Base-by-base conservation (phyloP, 2,797 vertebrate species). In the Pagetopsis macropterus region DNA sequence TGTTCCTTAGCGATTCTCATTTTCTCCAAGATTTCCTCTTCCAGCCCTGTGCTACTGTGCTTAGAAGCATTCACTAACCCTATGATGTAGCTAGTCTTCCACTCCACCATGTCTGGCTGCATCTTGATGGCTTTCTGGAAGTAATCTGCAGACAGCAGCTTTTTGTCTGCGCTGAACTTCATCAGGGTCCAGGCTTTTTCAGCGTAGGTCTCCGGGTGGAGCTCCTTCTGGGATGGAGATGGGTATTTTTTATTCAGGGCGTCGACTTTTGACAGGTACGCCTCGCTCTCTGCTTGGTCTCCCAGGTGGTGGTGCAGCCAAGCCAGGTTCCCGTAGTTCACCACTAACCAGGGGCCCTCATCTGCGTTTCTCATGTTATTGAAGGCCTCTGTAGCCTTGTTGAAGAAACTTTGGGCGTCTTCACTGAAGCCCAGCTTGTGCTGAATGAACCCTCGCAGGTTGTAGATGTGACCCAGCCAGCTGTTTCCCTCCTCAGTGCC, bases 111-210 rank as follows among this genome's bases (percentile, higher is more conserved):
- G 27, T 85, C 88, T 0, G 90, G 91, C 65, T 91, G 85, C 87
- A 90, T 88, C 81, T 75, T 60, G 59, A 91, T 82, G 19, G 91
- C 91, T 73, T 40, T 88, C 72, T 87, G 76, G 59, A 92, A 92
- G 46, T 51, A 81, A 4, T 85, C 70, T 6, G 37, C 70, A 2
- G 84, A 89, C 43, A 27, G 21, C 3, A 37, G 33, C 33, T 4
- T 43, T 48, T 33, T 65, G 14, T 65, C 9, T 0, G 63, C 46
- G 8, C 0, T 13, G 12, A 88, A 80, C 14, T 79, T 87, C 91
- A 90, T 91, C 76, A 93, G 70, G 9, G 87, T 89, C 89, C 91
- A 93, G 65, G 83, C 92, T 57, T 91, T 92, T 40, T 93, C 92
- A 2, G 88, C 91, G 1, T 56, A 85, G 60, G 91, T 68, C 69